Evolutionary conservation across 2,888 invertebrate species (phyloP).

Genomic region (Meteorus cinctellus): DNA sequence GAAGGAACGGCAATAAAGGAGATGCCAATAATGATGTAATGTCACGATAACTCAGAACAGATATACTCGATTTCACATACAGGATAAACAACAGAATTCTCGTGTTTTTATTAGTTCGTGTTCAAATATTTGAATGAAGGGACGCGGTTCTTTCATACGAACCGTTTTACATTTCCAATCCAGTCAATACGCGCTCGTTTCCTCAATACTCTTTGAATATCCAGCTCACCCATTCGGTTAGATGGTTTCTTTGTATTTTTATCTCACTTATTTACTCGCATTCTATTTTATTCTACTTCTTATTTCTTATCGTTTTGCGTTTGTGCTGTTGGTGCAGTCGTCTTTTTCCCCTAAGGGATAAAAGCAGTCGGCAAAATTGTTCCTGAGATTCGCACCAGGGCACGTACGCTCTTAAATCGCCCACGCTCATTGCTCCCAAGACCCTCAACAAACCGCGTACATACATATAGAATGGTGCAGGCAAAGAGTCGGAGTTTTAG

Average conservation of each 20-base stretch:
- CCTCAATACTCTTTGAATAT: constrained; percentile 7
- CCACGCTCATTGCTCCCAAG: constrained; percentile 37
- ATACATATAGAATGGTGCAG: neutral
- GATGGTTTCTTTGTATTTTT: neutral
- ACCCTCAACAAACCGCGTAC: constrained; percentile 33
- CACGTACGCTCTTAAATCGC: constrained; percentile 47
- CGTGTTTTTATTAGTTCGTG: neutral
- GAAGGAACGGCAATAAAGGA: no score
- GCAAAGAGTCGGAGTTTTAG: constrained; percentile 11
- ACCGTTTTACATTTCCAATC: neutral
- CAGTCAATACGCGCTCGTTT: constrained; percentile 17
- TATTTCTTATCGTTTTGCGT: neutral
- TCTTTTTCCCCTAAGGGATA: constrained; percentile 21
- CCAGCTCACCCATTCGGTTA: neutral
- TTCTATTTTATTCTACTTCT: neutral
- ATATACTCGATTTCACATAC: no score
- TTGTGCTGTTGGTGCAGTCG: neutral
- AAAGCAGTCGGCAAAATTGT: constrained; percentile 44
- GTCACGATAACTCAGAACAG: no score
- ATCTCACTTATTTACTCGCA: neutral
- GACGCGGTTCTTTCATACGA: constrained; percentile 4
- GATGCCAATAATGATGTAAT: no score
- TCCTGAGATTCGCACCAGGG: constrained; percentile 39
- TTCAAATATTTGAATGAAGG: no score
- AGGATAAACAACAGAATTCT: no score